These are phyloP conservation scores for Atta cephalotes DNA, from an alignment of 1,140 invertebrate species.

Conservation along the genomic window DNA sequence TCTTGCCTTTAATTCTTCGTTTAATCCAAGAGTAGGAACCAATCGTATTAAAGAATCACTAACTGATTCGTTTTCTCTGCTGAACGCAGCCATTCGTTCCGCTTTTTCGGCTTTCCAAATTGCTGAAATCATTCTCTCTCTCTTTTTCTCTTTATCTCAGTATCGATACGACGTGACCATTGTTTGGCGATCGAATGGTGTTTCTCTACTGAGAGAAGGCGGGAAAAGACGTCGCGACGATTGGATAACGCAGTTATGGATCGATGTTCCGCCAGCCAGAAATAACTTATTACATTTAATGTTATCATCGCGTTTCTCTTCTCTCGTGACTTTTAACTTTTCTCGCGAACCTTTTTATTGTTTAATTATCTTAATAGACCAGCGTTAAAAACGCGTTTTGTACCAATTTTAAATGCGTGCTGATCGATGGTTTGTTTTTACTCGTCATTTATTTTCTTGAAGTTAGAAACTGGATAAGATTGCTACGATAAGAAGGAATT, in stretches of 20 bases:
- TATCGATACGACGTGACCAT: constrained; percentile 25
- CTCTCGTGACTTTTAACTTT: constrained; percentile 22
- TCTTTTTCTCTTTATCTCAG: background rate
- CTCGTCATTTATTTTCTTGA: background rate
- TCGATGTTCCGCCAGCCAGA: constrained; percentile 56
- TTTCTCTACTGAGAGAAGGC: constrained; percentile 50
- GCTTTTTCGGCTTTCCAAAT: constrained; percentile 4
- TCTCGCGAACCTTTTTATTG: constrained; percentile 24
- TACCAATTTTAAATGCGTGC: background rate
- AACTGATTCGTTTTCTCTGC: no score
- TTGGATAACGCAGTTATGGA: constrained; percentile 58
- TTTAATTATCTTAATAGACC: constrained; percentile 44
- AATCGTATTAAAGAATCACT: no score
- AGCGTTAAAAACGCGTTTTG: background rate
- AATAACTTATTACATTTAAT: constrained; percentile 62
- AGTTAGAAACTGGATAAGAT: background rate
- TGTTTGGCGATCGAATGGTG: background rate
- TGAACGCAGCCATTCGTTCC: no score
- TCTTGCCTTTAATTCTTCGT: no score
- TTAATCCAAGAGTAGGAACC: no score
- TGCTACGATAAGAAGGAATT: background rate
- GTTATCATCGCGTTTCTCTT: constrained; percentile 48
- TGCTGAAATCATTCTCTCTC: background rate
- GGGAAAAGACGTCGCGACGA: constrained; percentile 63
- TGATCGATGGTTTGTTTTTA: background rate